Evolutionary conservation across 2,113 vertebrate genomes (phyloP).

Genomic region (Pygoscelis adeliae): DNA sequence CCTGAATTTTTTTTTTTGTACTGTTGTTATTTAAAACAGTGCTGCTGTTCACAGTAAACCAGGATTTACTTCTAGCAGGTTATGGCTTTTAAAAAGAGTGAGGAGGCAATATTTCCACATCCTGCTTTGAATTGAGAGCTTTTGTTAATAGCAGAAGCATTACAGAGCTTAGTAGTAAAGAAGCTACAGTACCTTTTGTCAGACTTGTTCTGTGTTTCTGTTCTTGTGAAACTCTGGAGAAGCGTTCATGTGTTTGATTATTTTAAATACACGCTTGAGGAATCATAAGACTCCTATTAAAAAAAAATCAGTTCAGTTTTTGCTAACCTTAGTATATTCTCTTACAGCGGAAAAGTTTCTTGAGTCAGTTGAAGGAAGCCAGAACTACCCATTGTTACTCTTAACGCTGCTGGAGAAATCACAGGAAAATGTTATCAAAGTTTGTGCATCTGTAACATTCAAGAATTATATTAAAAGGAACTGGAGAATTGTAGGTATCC

Average conservation of each 20-base stretch:
- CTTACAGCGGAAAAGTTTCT: slow-evolving; percentile 95
- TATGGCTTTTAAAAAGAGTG: background rate
- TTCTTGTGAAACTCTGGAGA: background rate
- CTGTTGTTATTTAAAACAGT: background rate
- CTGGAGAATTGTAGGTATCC: slow-evolving; percentile 94
- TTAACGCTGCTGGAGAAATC: slow-evolving; percentile 94
- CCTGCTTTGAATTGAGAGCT: background rate
- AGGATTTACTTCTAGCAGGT: background rate
- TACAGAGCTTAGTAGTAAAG: background rate
- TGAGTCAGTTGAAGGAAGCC: slow-evolving; percentile 94
- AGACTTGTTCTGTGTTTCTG: background rate
- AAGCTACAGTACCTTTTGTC: background rate
- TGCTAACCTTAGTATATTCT: background rate
- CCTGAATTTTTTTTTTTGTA: background rate
- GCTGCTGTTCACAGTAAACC: background rate
- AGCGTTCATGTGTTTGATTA: background rate
- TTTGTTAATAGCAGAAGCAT: background rate
- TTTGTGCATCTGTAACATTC: slow-evolving; percentile 96
- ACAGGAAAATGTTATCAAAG: slow-evolving; percentile 94
- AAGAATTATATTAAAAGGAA: slow-evolving; percentile 99
- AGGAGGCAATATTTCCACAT: background rate
- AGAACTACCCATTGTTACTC: slow-evolving; percentile 93
- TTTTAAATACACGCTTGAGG: background rate
- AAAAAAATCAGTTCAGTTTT: background rate
- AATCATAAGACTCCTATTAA: rapidly evolving